These are phyloP conservation scores for Ormyrus rosae DNA, from an alignment of 2,888 invertebrate species.

Conservation along the genomic window DNA sequence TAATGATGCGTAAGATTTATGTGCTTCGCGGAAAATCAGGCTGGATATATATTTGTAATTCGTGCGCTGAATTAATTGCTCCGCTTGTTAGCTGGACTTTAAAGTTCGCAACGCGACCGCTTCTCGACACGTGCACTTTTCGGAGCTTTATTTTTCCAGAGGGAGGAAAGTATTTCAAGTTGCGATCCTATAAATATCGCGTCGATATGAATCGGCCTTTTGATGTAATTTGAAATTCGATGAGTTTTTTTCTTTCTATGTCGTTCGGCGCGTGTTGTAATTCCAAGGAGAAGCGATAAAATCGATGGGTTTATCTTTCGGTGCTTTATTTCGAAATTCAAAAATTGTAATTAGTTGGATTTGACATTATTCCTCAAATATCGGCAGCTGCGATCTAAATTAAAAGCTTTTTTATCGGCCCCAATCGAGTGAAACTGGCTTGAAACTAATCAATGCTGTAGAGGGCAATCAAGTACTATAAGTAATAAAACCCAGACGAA, in stretches of 20 bases:
- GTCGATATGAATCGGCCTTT: too few species aligned
- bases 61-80: constrained; percentile 44
- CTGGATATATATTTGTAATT: constrained; percentile 44
- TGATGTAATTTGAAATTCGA: too few species aligned
- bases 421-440: background rate
- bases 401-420: background rate
- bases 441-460: background rate
- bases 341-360: background rate
- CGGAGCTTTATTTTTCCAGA: too few species aligned
- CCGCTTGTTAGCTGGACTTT: constrained; percentile 15
- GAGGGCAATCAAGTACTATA: constrained; percentile 4
- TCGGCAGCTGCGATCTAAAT: background rate
- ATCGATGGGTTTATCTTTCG: background rate
- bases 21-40: constrained; percentile 38
- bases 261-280: too few species aligned
- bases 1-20: constrained; percentile 56
- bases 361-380: too few species aligned
- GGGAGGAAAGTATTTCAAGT: too few species aligned
- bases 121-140: too few species aligned
- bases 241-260: too few species aligned
- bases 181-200: too few species aligned
- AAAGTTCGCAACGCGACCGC: too few species aligned
- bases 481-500: constrained; percentile 2
- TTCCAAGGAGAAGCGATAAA: background rate
- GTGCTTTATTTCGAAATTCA: background rate